These are phyloP conservation scores for Myoxocephalus aenaeus DNA, from an alignment of 2,797 vertebrate genomes.

Conservation along the genomic window DNA sequence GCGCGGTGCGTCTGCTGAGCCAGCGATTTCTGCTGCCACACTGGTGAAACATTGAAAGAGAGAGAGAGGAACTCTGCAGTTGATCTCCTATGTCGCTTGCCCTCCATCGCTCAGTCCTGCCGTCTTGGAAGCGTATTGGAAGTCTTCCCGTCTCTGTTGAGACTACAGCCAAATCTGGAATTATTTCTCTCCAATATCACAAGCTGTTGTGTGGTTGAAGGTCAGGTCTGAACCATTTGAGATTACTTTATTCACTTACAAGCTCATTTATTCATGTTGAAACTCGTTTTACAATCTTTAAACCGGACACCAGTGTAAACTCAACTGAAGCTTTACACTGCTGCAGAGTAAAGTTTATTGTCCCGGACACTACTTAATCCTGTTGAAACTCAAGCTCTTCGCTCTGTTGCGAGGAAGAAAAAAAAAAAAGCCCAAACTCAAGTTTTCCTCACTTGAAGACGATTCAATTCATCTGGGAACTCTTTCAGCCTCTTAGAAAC, in stretches of 20 bases:
- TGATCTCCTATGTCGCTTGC: constrained; percentile 16
- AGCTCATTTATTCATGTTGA: not conserved
- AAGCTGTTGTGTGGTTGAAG: not conserved
- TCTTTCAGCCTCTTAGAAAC: not conserved
- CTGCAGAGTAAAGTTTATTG: not conserved
- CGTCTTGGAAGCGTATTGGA: not conserved
- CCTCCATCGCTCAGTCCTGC: constrained; percentile 4
- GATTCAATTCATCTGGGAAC: not conserved
- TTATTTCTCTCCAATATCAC: not conserved
- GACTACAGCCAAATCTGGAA: constrained; percentile 12
- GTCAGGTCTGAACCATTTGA: not conserved
- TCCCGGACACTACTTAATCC: not conserved
- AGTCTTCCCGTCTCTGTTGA: not conserved
- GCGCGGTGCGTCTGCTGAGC: constrained; percentile 62
- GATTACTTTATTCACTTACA: not conserved
- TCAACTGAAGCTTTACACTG: not conserved
- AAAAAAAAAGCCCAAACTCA: not conserved
- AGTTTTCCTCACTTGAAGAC: not conserved
- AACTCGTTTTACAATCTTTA: not conserved
- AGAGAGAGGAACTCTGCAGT: constrained; percentile 18
- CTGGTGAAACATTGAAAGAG: constrained; percentile 18
- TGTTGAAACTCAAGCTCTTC: constrained; percentile 3
- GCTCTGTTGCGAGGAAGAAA: no score
- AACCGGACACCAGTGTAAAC: not conserved
- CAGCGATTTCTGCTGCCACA: constrained; percentile 46